A percentile compares a stretch with the other conserved stretches of the same genome.
Evolutionary conservation across 2,113 vertebrate species (phyloP).

Genomic region (Clarias batrachus): DNA sequence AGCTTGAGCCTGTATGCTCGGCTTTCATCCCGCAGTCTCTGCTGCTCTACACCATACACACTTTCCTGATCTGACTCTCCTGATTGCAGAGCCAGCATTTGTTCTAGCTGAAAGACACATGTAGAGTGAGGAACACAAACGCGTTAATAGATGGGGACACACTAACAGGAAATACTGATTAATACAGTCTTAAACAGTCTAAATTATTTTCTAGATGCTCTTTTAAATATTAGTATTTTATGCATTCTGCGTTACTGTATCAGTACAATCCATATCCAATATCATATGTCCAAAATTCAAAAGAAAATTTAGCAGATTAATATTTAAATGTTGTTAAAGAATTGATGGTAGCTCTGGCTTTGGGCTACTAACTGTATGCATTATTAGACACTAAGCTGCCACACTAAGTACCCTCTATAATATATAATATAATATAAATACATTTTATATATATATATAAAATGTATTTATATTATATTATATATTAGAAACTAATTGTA

Average conservation of each 20-base stretch:
- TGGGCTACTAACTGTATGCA: background rate
- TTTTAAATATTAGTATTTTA: background rate
- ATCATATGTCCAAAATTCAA: background rate
- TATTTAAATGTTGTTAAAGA: background rate
- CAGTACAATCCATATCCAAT: background rate
- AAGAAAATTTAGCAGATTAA: background rate
- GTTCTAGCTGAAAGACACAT: constrained; percentile 67
- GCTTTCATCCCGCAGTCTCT: constrained; percentile 65
- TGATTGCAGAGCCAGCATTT: constrained; percentile 63
- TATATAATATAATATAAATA: no score
- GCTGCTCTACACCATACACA: constrained; percentile 52
- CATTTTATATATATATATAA: no score
- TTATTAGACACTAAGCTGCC: background rate
- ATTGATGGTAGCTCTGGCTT: background rate
- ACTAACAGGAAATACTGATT: background rate
- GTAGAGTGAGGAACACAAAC: background rate
- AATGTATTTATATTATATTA: no score
- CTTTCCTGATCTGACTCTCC: constrained; percentile 67
- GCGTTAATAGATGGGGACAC: background rate
- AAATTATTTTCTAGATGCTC: background rate
- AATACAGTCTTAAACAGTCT: background rate
- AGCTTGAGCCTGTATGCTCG: constrained; percentile 68
- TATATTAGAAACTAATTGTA: no score
- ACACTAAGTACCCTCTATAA: background rate
- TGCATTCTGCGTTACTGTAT: background rate